Conservation (phyloP, 1,140 invertebrate genomes). For the Drosophila rufa region DNA sequence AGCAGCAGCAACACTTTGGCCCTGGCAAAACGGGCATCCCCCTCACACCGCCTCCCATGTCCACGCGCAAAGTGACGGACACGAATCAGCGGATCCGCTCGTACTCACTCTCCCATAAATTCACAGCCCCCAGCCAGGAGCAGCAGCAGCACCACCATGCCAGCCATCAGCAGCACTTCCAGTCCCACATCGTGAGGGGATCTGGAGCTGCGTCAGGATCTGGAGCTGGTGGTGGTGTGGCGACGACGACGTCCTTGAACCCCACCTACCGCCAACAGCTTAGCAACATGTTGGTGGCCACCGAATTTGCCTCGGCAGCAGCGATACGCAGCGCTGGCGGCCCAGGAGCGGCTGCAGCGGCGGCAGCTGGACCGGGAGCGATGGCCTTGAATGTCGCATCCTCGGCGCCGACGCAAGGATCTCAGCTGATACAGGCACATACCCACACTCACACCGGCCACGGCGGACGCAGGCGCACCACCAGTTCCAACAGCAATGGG, state of each 20-base stretch:
- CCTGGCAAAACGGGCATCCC: slow-evolving; percentile 56
- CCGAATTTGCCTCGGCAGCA: neutral
- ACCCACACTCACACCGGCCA: slow-evolving; percentile 40
- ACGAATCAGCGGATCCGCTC: slow-evolving; percentile 69
- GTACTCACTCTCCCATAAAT: slow-evolving; percentile 79
- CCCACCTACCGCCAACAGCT: slow-evolving; percentile 1
- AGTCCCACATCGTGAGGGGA: slow-evolving; percentile 31
- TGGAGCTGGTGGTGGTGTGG: neutral
- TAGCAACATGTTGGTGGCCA: neutral
- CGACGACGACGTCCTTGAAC: neutral
- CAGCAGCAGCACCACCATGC: slow-evolving; percentile 5
- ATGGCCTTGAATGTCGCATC: slow-evolving; percentile 36
- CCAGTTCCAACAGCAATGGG: slow-evolving; percentile 84
- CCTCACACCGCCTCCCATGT: slow-evolving; percentile 75
- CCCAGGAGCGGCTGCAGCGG: neutral
- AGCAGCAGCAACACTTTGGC: slow-evolving; percentile 12
- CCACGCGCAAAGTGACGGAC: slow-evolving; percentile 71
- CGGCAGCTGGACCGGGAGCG: slow-evolving; percentile 2
- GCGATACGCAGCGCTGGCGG: neutral
- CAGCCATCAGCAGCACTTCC: slow-evolving; percentile 12
- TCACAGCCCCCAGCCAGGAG: slow-evolving; percentile 65
- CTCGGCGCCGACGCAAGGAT: slow-evolving; percentile 62
- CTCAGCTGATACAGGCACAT: slow-evolving; percentile 45
- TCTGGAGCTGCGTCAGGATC: slow-evolving; percentile 1
- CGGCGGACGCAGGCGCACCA: slow-evolving; percentile 77